These are phyloP conservation scores for Argyrosomus japonicus DNA, from an alignment of 2,113 vertebrate genomes.

Conservation along the genomic window DNA sequence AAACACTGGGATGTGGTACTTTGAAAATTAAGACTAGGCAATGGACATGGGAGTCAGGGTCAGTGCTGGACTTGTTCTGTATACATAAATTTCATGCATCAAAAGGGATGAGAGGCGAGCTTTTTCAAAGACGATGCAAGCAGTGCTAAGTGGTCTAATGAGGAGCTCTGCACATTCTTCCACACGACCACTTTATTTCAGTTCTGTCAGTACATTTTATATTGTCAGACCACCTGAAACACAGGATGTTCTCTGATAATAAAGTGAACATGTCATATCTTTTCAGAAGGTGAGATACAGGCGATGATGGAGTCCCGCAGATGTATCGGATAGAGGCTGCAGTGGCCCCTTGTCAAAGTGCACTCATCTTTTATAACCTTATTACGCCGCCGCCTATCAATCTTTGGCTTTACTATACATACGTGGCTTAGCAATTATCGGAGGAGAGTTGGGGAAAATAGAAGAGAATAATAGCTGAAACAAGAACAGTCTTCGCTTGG, in stretches of 20 bases:
- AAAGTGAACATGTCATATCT: constrained; percentile 17
- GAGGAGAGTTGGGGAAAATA: not conserved
- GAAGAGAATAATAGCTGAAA: not conserved
- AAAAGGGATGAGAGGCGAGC: constrained; percentile 30
- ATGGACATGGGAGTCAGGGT: constrained; percentile 46
- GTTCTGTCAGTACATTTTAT: constrained; percentile 18
- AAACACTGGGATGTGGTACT: constrained; percentile 28
- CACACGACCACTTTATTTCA: constrained; percentile 21
- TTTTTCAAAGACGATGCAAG: constrained; percentile 29
- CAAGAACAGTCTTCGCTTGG: not conserved
- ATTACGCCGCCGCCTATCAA: constrained; percentile 3
- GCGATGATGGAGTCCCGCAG: constrained; percentile 28
- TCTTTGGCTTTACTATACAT: constrained; percentile 11
- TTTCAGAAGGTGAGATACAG: constrained; percentile 36
- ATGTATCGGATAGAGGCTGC: not conserved
- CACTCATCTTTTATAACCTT: constrained; percentile 48
- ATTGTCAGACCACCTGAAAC: constrained; percentile 26
- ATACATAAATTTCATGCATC: constrained; percentile 46
- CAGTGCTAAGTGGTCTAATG: constrained; percentile 55
- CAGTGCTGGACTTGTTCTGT: constrained; percentile 49
- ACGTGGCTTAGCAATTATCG: constrained; percentile 2
- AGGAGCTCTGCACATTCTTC: constrained; percentile 46
- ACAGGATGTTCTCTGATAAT: constrained; percentile 29
- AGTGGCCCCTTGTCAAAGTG: constrained; percentile 16
- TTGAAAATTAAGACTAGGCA: constrained; percentile 54